Conservation (phyloP, 1,140 invertebrate species). For the Calephelis nemesis region DNA sequence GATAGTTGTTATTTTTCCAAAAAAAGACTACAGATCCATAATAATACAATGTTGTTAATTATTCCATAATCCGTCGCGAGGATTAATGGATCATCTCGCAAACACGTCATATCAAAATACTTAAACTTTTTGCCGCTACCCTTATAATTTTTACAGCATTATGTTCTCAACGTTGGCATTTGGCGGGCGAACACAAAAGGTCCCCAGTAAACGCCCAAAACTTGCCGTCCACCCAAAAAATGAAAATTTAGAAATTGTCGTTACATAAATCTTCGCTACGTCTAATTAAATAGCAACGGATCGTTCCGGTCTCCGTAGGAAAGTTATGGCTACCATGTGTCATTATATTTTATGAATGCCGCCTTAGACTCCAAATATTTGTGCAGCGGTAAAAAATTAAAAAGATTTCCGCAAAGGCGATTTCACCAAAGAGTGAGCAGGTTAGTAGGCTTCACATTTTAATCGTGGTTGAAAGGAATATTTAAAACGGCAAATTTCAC, state of each 20-base stretch:
- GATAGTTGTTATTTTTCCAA: no score
- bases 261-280: constrained; percentile 57
- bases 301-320: constrained; percentile 45
- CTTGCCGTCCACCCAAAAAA: constrained; percentile 39
- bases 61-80: not conserved
- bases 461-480: constrained; percentile 22
- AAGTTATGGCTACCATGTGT: constrained; percentile 61
- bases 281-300: constrained; percentile 63
- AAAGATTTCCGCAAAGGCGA: constrained; percentile 4
- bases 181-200: constrained; percentile 11
- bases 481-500: constrained; percentile 29
- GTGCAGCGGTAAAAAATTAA: constrained; percentile 6
- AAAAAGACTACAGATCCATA: no score
- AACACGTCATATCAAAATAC: constrained; percentile 11
- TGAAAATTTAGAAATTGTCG: constrained; percentile 59
- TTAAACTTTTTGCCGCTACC: constrained; percentile 6
- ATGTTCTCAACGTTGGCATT: not conserved
- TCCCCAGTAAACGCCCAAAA: constrained; percentile 4
- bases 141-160: constrained; percentile 6
- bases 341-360: constrained; percentile 51
- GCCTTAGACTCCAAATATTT: constrained; percentile 23
- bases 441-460: constrained; percentile 14
- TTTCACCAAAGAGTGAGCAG: constrained; percentile 16
- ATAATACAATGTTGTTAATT: no score
- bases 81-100: constrained; percentile 4